Evolutionary conservation across 2,797 vertebrate species (phyloP).

Genomic region (Hylomyscus alleni): DNA sequence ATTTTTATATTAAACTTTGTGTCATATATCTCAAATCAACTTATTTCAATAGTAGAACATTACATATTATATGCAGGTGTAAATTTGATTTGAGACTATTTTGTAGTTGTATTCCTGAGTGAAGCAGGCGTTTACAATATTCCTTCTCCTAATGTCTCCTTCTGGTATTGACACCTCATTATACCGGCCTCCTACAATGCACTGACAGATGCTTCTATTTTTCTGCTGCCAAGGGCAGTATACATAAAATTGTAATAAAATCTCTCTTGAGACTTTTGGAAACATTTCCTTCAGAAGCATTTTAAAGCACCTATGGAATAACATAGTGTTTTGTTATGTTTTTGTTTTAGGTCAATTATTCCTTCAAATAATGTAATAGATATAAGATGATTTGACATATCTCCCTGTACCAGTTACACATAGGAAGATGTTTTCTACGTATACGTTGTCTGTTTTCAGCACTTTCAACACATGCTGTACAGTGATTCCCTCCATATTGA

Average conservation of each 20-base stretch:
- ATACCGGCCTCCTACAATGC: neutral
- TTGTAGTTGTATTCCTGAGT: neutral
- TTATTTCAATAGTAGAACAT: neutral
- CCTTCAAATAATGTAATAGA: neutral
- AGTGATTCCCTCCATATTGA: neutral
- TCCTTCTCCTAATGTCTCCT: neutral
- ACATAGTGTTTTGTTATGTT: neutral
- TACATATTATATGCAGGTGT: neutral
- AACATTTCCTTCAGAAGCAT: neutral
- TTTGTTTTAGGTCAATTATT: neutral
- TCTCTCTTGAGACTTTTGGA: neutral
- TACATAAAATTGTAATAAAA: neutral
- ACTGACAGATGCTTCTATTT: neutral
- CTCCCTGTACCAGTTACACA: neutral
- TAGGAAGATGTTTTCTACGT: neutral
- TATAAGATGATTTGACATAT: neutral
- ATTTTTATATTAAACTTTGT: constrained; percentile 26
- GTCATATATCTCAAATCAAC: neutral
- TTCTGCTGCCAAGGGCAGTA: neutral
- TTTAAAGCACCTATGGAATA: neutral
- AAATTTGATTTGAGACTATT: neutral
- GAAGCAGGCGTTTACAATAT: neutral
- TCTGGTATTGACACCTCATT: neutral
- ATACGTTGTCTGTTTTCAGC: neutral
- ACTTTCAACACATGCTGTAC: neutral